Percentiles rank a stretch among this genome's conserved stretches.
These are phyloP conservation scores for Hetaerina titia DNA, from an alignment of 2,888 invertebrate species.

Conservation along the genomic window DNA sequence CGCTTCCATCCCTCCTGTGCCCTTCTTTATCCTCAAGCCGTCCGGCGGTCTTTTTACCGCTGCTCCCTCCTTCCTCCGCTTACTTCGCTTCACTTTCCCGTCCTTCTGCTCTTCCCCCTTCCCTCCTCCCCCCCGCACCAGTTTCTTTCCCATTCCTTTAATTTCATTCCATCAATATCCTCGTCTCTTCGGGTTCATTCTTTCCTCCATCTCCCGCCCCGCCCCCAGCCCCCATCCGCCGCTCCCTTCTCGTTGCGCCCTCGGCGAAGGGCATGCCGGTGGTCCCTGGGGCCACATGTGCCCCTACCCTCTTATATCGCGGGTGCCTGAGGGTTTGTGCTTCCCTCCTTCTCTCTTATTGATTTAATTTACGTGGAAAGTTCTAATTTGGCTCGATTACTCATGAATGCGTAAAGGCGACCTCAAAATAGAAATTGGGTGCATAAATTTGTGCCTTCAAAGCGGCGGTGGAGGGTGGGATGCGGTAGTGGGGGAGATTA, in stretches of 20 bases:
- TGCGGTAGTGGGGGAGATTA: background rate
- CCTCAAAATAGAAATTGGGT: conserved; percentile 17
- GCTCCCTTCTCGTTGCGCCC: background rate
- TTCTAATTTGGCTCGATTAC: conserved; percentile 39
- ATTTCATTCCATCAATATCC: conserved; percentile 6
- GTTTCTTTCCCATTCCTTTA: conserved; percentile 8
- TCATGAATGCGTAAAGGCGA: conserved; percentile 27
- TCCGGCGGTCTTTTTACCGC: background rate
- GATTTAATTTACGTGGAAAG: conserved; percentile 35
- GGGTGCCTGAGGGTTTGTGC: background rate
- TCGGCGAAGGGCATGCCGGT: background rate
- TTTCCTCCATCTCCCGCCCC: background rate
- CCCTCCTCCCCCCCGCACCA: background rate
- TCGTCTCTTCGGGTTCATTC: conserved; percentile 22
- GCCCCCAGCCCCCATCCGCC: background rate
- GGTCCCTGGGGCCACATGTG: background rate
- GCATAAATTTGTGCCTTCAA: background rate
- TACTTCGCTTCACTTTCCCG: background rate
- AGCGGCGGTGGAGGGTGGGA: background rate
- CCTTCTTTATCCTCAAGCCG: background rate
- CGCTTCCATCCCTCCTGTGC: background rate
- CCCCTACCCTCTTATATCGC: background rate
- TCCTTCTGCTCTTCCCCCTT: background rate
- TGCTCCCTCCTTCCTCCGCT: background rate
- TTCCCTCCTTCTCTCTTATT: background rate